Evolutionary conservation across 2,888 invertebrate genomes (phyloP), one percentile per base, ranked within the genome.

Genomic region (Azorinus chamasolen): DNA sequence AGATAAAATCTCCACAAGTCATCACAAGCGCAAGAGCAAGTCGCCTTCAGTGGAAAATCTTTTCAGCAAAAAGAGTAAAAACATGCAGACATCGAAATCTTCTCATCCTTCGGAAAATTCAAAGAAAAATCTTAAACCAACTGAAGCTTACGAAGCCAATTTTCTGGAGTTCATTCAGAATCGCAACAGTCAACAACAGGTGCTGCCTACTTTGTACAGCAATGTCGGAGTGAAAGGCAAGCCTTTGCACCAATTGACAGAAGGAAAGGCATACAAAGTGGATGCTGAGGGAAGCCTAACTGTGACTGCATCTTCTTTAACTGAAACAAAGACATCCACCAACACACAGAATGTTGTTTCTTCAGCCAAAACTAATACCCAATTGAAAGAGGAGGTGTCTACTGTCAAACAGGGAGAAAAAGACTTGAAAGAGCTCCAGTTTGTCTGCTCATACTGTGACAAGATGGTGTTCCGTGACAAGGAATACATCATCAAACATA

Each of bases 401-500:
- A 2, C 12, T n/a, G 45, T 18, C 16, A 25, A 32, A n/a, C 32
- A 3, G n/a, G 32, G 32, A 10, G 32, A 32, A 32, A 32, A 53
- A 32, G 25, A n/a, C 16, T 16, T 6, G 32, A 2, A 18, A 27
- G 46, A 55, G 32, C 25, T 84, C 16, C 71, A 88, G 39, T 89
- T 83, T 64, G 77, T 85, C 43, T 89, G 89, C 70, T 82, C 83
- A 14, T 58, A 87, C 18, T 90, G 89, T 74, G 83, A 87, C 37
- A 78, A 82, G 46, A 78, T 65, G n/a, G 54, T 65, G n/a, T 74
- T 63, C 41, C 57, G 53, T 27, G 75, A 80, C 22, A 83, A 85
- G 32, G 80, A 82, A 41, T 77, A 83, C 12, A 86, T 88, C 32
- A 61, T 76, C 10, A 64, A 76, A 12, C 89, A 88, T 57, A 83